Base-by-base conservation (phyloP, 2,888 invertebrate species). In the Diarsia brunnea region DNA sequence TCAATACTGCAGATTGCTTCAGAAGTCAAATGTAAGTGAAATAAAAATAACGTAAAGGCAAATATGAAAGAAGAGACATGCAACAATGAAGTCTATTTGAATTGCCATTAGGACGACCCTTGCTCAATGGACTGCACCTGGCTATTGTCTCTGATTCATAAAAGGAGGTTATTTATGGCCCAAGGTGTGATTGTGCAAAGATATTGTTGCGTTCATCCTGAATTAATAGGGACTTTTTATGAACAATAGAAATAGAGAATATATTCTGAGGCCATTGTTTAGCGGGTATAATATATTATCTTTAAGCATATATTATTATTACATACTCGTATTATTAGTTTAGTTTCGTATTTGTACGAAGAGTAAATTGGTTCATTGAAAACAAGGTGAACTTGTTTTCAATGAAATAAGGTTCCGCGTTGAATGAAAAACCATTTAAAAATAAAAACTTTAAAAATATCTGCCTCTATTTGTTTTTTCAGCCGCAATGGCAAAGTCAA, bases 361-460 rank as follows among this genome's bases (percentile, higher is more conserved):
- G 4, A 7, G 27, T 16, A 24, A 55, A 0, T 16, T 55, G n/a
- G n/a, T n/a, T n/a, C n/a, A n/a, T n/a, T n/a, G n/a, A n/a, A n/a
- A n/a, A n/a, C n/a, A n/a, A n/a, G n/a, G n/a, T n/a, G n/a, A n/a
- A n/a, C n/a, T n/a, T n/a, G n/a, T n/a, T n/a, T n/a, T n/a, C n/a
- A n/a, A n/a, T n/a, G n/a, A n/a, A n/a, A n/a, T n/a, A n/a, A n/a
- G n/a, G n/a, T n/a, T n/a, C 61, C 19, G 16, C 12, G 63, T 2
- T 69, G 27, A 60, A 74, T 79, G 51, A 27, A 60, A 78, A 82
- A 73, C n/a, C 68, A 66, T 79, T 79, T 73, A 68, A 71, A 71
- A 71, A 71, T 65, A 60, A 79, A 83, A 66, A 31, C 38, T 49
- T 19, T 8, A 53, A 55, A 69, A 65, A 45, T 68, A 16, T 69